Base-by-base conservation (phyloP, 2,888 invertebrate species). In the Ganaspis brasiliensis region DNA sequence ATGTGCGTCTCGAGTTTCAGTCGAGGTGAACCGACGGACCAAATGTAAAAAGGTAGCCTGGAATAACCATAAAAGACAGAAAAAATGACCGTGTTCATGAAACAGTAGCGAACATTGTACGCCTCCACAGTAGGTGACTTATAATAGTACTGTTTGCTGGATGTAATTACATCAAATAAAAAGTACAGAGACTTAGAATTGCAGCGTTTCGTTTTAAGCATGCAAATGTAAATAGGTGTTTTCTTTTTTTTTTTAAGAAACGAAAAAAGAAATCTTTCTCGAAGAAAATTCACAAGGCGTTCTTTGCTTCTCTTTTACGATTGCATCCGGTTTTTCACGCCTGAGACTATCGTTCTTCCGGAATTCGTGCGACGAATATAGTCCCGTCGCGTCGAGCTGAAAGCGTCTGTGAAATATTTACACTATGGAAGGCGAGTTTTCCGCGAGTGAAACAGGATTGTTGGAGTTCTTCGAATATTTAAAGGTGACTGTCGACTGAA, bases 291-390 rank as follows among this genome's bases (percentile, higher is more conserved):
- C 57, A 26, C 31, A 26, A 57, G 26, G 8, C 26, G 56, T 24
- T 56, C 40, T 71, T 73, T 75, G 71, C 63, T 72, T 72, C 56
- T 63, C 74, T 76, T 77, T 77, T 63, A 75, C 79, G 57, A 63
- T 81, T 35, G 77, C 75, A 72, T 79, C 59, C 63, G 73, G 73
- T 75, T 52, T 77, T 76, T 79, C 75, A 74, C 79, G 75, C 76
- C 77, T 75, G 75, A 80, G 74, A 75, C 79, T 72, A 81, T 74
- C 78, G 81, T 73, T 78, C 80, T 75, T 76, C 76, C 73, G 67
- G 75, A 72, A 77, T 79, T 73, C 79, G 77, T 77, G 81, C 77
- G 79, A 82, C 79, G 77, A 79, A 81, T 81, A 79, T 76, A 73
- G 75, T 67, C 40, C 67, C 31, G 52, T 75, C 67, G 59, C 74